Base-by-base conservation (phyloP, 2,113 vertebrate genomes). In the Pedetes capensis region DNA sequence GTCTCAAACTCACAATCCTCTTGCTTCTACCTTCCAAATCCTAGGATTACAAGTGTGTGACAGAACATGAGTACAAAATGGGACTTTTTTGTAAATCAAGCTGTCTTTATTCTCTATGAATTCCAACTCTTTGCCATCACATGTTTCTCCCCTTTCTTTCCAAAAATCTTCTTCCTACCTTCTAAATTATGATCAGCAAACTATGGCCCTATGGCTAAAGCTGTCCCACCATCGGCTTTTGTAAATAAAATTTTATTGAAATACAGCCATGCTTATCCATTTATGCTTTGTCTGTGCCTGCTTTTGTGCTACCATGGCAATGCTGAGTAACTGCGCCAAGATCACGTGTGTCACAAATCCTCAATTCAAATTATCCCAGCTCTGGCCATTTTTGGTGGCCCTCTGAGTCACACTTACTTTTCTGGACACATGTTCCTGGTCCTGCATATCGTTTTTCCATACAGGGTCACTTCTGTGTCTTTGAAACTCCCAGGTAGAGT, bases 241-340 rank as follows among this genome's bases (percentile, higher is more conserved):
- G 27, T 79, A 29, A 91, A 76, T 71, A 84, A 88, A 93, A 47
- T 42, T 59, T 81, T 84, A 47, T 39, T 64, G 64, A 55, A 63
- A 84, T 44, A 61, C 12, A 74, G 42, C 25, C 8, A n/a, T 4
- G 32, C 11, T 16, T 59, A 16, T 47, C 57, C 37, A 16, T 66
- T 81, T 34, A 47, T 2, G 6, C 49, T 39, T 14, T 66, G 18
- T 66, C 63, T 64, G 8, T 1, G 25, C 51, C n/a, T 61, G 34
- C 37, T 87, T 89, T 59, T 32, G 34, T 20, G 39, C 44, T 37
- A 34, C 20, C 39, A 20, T 8, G 37, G 55, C 32, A 22, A 81
- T 9, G 37, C 3, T 20, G 13, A 64, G 6, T 6, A 75, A 12
- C 12, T 75, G 47, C 23, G 6, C 20, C 59, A 80, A 72, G 23